A percentile compares a stretch with the other conserved stretches of the same genome.
phyloP scores from a whole-genome alignment of 2,797 vertebrate genomes.

The Yasuhikotakia modesta region DNA sequence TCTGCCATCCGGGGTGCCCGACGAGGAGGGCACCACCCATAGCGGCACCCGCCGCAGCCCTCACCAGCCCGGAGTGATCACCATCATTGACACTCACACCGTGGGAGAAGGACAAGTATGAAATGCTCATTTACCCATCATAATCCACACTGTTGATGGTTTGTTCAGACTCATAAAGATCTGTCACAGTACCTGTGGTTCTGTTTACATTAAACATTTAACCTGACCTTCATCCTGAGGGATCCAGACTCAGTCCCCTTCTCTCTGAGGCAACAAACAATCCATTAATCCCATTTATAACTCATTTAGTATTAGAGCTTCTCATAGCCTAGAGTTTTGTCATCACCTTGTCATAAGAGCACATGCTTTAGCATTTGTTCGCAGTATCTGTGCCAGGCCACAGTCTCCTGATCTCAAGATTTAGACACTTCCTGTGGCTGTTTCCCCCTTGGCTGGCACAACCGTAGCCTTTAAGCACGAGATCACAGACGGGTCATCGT shows the following conservation, averaged over 20 bases:
- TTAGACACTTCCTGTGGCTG: conserved; percentile 56
- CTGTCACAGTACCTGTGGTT: neutral
- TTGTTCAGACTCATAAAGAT: neutral
- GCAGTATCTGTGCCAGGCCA: conserved; percentile 25
- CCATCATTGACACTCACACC: conserved; percentile 91
- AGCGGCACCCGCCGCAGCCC: conserved; percentile 86
- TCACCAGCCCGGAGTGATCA: conserved; percentile 89
- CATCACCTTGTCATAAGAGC: conserved; percentile 62
- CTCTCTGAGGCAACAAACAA: conserved; percentile 20
- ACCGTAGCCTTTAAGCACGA: conserved; percentile 34
- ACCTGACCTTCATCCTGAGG: conserved; percentile 53
- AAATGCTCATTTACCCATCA: neutral
- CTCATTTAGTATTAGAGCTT: conserved; percentile 34
- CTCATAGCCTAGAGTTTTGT: conserved; percentile 51
- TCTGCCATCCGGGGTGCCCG: conserved; percentile 83
- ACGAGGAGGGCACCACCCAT: conserved; percentile 88
- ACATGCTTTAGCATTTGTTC: conserved; percentile 29
- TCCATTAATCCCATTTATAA: conserved; percentile 50
- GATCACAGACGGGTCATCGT: conserved; percentile 47
- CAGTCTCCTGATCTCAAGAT: conserved; percentile 52
- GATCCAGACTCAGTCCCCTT: conserved; percentile 2
- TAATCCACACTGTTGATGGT: neutral
- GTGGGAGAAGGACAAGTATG: conserved; percentile 95
- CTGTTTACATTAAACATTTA: conserved; percentile 13
- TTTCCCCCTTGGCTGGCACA: conserved; percentile 39